phyloP scores from a whole-genome alignment of 2,113 vertebrate genomes.

The Chascanopsetta lugubris region DNA sequence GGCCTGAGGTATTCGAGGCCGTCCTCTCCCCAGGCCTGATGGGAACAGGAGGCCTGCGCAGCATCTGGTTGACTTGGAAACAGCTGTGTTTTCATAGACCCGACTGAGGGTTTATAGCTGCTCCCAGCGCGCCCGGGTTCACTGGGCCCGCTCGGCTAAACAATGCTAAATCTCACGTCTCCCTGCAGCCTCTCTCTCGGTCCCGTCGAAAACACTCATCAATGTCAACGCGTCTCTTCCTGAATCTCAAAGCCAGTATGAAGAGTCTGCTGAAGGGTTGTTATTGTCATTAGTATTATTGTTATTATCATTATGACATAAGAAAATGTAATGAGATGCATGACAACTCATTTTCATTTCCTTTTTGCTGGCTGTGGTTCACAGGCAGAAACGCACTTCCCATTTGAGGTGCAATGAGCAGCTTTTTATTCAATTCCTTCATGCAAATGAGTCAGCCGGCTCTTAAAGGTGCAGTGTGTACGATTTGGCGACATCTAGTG shows the following conservation, averaged over 20 bases:
- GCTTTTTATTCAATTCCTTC: too few species aligned
- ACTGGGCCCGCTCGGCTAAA: slow-evolving; percentile 60
- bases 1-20: slow-evolving; percentile 50
- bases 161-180: slow-evolving; percentile 64
- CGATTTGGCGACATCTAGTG: too few species aligned
- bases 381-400: background rate
- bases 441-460: too few species aligned
- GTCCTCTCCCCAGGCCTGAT: slow-evolving; percentile 39
- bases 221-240: slow-evolving; percentile 29
- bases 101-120: slow-evolving; percentile 71
- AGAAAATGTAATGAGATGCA: slow-evolving; percentile 11
- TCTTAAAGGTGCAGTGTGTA: too few species aligned
- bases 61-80: slow-evolving; percentile 79
- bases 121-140: slow-evolving; percentile 60
- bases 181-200: slow-evolving; percentile 13
- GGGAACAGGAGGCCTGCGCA: slow-evolving; percentile 63
- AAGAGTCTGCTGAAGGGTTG: slow-evolving; percentile 3
- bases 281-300: slow-evolving; percentile 2
- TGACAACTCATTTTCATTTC: slow-evolving; percentile 9
- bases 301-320: too few species aligned
- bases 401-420: too few species aligned
- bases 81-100: slow-evolving; percentile 77
- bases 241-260: slow-evolving; percentile 8
- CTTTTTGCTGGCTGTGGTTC: background rate
- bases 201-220: slow-evolving; percentile 29